phyloP scores from a whole-genome alignment of 2,888 invertebrate genomes.

The Eupithecia subumbrata region DNA sequence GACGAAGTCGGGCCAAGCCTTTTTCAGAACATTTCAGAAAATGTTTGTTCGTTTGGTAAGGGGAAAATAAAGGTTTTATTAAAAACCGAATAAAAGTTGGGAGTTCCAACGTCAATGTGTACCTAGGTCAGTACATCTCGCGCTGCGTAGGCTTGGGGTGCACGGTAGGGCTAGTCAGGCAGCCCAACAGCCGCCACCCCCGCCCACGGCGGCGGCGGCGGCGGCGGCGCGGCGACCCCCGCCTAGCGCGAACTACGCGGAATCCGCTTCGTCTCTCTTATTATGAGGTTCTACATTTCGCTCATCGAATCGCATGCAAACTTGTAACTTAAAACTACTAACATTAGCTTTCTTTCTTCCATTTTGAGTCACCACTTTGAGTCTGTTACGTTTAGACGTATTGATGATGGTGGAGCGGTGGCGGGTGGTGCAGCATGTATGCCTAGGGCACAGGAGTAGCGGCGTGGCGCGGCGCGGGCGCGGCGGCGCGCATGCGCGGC shows the following conservation, averaged over 20 bases:
- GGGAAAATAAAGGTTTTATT: too few relatives aligned
- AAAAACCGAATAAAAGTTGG: not conserved
- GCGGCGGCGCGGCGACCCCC: not conserved
- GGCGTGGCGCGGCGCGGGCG: constrained; percentile 16
- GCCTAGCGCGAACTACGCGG: not conserved
- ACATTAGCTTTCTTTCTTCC: not conserved
- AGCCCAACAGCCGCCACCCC: not conserved
- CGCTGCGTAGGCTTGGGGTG: not conserved
- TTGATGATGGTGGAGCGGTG: constrained; percentile 12
- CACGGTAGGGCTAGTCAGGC: not conserved
- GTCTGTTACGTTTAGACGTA: not conserved
- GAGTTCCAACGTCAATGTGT: not conserved
- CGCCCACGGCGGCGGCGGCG: not conserved
- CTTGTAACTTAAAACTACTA: constrained; percentile 19
- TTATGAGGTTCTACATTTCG: not conserved
- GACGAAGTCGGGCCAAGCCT: too few relatives aligned
- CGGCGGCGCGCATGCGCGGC: constrained; percentile 41
- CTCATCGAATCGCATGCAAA: constrained; percentile 16
- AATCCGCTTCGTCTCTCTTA: not conserved
- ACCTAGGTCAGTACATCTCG: constrained; percentile 1
- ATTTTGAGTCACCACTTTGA: not conserved
- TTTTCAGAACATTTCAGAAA: too few relatives aligned
- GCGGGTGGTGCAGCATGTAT: constrained; percentile 17
- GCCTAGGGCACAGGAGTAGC: constrained; percentile 10
- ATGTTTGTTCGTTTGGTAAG: too few relatives aligned